Conservation (phyloP, 2,888 invertebrate genomes). For the Campoletis raptor region DNA sequence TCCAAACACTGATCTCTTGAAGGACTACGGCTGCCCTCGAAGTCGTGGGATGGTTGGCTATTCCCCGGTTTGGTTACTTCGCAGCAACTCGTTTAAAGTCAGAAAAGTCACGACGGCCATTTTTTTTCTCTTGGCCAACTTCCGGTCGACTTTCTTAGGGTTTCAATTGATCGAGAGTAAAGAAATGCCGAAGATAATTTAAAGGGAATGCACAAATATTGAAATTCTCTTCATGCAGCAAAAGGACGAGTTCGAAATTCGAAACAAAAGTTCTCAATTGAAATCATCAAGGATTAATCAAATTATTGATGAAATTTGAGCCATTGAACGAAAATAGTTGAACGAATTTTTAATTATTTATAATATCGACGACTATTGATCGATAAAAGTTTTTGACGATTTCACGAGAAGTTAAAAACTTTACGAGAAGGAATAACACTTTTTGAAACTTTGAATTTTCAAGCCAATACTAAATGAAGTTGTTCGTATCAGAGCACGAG, state of each 20-base stretch:
- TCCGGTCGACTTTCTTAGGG: constrained; percentile 42
- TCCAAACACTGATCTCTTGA: constrained; percentile 69
- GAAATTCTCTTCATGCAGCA: background rate
- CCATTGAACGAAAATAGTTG: background rate
- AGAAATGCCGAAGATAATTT: constrained; percentile 4
- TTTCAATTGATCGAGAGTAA: constrained; percentile 15
- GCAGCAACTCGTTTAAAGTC: constrained; percentile 42
- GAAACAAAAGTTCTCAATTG: background rate
- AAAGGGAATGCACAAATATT: background rate
- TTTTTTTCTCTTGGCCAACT: constrained; percentile 36
- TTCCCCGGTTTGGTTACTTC: constrained; percentile 43
- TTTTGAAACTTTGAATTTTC: background rate
- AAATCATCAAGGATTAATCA: background rate
- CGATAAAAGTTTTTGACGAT: background rate
- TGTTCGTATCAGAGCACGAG: constrained; percentile 4
- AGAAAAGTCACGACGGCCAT: constrained; percentile 40
- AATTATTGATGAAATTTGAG: background rate
- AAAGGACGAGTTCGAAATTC: background rate
- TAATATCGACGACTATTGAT: background rate
- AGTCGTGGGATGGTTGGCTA: constrained; percentile 32
- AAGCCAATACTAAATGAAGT: background rate
- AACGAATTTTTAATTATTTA: background rate
- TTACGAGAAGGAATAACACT: background rate
- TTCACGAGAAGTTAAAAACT: background rate
- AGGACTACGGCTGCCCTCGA: constrained; percentile 20